Evolutionary conservation across 2,113 vertebrate genomes (phyloP).

Genomic region (Python bivittatus): DNA sequence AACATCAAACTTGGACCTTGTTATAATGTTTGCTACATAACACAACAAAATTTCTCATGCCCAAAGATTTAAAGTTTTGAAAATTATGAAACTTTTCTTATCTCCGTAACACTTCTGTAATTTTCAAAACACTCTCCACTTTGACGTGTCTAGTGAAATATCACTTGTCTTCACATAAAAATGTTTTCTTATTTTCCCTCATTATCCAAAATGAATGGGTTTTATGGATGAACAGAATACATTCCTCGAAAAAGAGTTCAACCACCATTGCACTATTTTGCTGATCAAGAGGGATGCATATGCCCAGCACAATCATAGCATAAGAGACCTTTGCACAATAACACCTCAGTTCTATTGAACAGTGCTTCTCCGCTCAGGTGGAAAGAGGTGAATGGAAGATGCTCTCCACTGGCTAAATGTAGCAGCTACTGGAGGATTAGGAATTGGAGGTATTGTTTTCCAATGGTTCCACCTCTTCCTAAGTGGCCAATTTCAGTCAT

Average conservation of each 20-base stretch:
- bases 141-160: slow-evolving; percentile 18
- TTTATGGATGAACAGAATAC: not conserved
- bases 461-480: not conserved
- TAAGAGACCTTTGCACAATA: not conserved
- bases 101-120: slow-evolving; percentile 37
- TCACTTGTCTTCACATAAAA: slow-evolving; percentile 3
- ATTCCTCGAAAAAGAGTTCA: not conserved
- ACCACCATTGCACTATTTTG: not conserved
- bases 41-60: slow-evolving; percentile 39
- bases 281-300: not conserved
- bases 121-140: not conserved
- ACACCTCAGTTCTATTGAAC: not conserved
- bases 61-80: slow-evolving; percentile 43
- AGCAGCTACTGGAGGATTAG: not conserved
- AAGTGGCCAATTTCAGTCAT: not conserved
- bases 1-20: slow-evolving; percentile 63
- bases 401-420: not conserved
- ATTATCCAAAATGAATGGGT: not conserved
- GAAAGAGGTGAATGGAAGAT: not conserved
- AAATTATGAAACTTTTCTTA: slow-evolving; percentile 51
- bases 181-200: not conserved
- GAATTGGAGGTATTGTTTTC: not conserved
- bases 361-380: not conserved
- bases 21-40: slow-evolving; percentile 42
- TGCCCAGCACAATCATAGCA: not conserved